Conservation (phyloP, 2,797 vertebrate genomes). For the Sebastes nivosus region DNA sequence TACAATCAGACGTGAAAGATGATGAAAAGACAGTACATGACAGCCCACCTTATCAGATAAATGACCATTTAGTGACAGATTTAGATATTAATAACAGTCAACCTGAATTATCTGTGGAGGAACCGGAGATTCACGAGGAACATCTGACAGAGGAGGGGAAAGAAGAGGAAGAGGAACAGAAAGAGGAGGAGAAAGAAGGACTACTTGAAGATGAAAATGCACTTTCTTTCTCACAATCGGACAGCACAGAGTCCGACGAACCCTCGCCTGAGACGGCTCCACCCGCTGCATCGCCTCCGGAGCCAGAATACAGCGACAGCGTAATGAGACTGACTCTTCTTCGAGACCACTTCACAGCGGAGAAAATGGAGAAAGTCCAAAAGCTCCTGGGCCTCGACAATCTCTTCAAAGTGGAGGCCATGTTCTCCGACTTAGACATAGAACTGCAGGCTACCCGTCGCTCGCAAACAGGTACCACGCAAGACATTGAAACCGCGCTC, state of each 20-base stretch:
- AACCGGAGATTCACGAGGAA: constrained; percentile 21
- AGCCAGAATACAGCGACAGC: constrained; percentile 78
- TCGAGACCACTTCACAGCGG: constrained; percentile 84
- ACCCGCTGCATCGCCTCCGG: background rate
- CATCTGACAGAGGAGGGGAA: constrained; percentile 32
- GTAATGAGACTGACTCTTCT: constrained; percentile 82
- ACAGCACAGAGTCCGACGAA: constrained; percentile 4
- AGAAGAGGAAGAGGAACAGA: constrained; percentile 14
- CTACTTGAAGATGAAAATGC: constrained; percentile 96
- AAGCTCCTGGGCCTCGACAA: constrained; percentile 85
- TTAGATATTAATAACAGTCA: constrained; percentile 28
- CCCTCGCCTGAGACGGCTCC: background rate
- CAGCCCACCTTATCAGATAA: background rate
- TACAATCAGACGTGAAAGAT: background rate
- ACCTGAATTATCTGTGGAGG: constrained; percentile 12
- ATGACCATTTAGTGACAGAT: constrained; percentile 6
- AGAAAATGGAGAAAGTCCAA: constrained; percentile 78
- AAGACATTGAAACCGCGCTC: constrained; percentile 84
- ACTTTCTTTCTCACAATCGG: constrained; percentile 36
- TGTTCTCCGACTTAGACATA: constrained; percentile 86
- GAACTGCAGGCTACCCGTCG: constrained; percentile 82
- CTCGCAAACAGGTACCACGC: constrained; percentile 51
- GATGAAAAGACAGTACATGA: background rate
- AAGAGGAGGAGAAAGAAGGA: constrained; percentile 65
- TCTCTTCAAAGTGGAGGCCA: constrained; percentile 84